A percentile compares a stretch with the other conserved stretches of the same genome.
Evolutionary conservation across 1,140 invertebrate genomes (phyloP).

Genomic region (Luehdorfia chinensis): DNA sequence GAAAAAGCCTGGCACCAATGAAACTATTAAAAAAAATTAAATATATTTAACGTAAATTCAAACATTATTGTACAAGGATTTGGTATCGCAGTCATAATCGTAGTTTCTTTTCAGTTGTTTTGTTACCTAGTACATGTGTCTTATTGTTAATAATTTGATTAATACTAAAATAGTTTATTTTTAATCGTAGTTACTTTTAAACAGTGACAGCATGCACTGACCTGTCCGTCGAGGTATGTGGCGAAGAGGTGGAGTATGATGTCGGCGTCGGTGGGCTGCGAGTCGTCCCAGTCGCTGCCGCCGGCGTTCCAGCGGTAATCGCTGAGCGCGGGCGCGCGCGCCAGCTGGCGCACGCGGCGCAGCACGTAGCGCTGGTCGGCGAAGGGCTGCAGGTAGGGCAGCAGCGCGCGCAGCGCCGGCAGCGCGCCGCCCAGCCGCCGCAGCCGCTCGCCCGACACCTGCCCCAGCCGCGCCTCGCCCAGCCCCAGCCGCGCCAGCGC

Average conservation of each 20-base stretch:
- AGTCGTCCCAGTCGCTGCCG: conserved; percentile 82
- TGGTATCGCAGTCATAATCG: no score
- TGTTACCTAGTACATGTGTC: no score
- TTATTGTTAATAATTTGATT: no score
- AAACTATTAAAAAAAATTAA: no score
- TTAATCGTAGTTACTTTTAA: no score
- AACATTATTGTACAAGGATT: no score
- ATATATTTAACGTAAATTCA: no score
- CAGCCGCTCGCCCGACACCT: conserved; percentile 19
- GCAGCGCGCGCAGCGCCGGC: conserved; percentile 57
- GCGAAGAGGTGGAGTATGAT: conserved; percentile 88
- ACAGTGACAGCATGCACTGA: no score
- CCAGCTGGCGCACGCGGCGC: conserved; percentile 74
- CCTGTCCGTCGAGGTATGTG: conserved; percentile 83
- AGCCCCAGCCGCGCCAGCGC: conserved; percentile 23
- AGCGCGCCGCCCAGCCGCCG: conserved; percentile 18
- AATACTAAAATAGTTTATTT: no score
- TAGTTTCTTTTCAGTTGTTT: no score
- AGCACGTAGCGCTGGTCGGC: conserved; percentile 88
- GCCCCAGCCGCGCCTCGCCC: conserved; percentile 16
- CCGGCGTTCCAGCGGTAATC: conserved; percentile 88
- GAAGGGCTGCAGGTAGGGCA: conserved; percentile 33
- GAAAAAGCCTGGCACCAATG: no score
- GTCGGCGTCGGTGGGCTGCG: conserved; percentile 86
- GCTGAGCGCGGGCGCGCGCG: conserved; percentile 86